phyloP scores from a whole-genome alignment of 2,888 invertebrate genomes.

The Drosophila kuntzei region DNA sequence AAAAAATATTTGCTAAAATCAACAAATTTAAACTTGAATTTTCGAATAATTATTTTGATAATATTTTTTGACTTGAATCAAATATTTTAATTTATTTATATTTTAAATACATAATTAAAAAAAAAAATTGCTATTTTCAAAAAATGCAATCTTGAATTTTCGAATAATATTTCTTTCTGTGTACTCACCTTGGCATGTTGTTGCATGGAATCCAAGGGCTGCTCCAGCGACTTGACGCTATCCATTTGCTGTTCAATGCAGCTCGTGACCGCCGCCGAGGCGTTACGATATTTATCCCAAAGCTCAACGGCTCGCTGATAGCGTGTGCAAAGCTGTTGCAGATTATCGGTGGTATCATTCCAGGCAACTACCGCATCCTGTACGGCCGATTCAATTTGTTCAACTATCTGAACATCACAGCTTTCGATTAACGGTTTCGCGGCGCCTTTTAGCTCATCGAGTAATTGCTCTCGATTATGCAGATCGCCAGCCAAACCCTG shows the following conservation, averaged over 20 bases:
- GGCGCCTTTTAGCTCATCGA: conserved; percentile 89
- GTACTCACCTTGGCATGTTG: conserved; percentile 90
- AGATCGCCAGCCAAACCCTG: conserved; percentile 92
- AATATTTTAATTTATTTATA: too few relatives aligned
- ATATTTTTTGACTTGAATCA: too few relatives aligned
- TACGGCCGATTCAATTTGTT: conserved; percentile 90
- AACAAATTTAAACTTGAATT: too few relatives aligned
- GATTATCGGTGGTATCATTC: conserved; percentile 91
- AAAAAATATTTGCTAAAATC: too few relatives aligned
- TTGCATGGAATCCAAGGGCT: conserved; percentile 89
- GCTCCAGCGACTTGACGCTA: conserved; percentile 88
- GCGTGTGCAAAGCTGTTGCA: conserved; percentile 90
- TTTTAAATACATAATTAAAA: too few relatives aligned
- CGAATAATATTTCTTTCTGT: background rate
- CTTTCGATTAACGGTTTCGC: conserved; percentile 90
- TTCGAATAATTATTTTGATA: too few relatives aligned
- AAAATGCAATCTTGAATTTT: too few relatives aligned
- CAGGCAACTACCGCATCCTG: conserved; percentile 92
- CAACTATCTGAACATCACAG: conserved; percentile 90
- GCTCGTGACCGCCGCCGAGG: conserved; percentile 90
- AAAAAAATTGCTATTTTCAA: too few relatives aligned
- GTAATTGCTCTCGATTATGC: conserved; percentile 90
- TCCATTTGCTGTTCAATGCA: conserved; percentile 92
- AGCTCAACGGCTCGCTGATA: conserved; percentile 93
- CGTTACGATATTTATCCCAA: conserved; percentile 93